These are phyloP conservation scores for Heliconius aoede DNA, from an alignment of 2,888 invertebrate genomes.

Conservation along the genomic window DNA sequence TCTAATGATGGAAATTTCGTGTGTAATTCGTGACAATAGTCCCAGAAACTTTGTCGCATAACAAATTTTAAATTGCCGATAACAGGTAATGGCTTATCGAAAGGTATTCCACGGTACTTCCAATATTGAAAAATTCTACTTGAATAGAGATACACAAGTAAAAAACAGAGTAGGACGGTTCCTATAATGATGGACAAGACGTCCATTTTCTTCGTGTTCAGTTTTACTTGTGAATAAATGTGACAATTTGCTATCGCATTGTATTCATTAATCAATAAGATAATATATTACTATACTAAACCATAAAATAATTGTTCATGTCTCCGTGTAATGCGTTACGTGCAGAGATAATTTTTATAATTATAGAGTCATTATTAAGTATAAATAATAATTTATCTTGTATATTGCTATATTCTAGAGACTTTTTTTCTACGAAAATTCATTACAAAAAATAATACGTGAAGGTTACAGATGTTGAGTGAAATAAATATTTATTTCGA, in stretches of 20 bases:
- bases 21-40: conserved; percentile 58
- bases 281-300: background rate
- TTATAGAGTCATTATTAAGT: too few relatives aligned
- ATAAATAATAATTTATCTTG: too few relatives aligned
- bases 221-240: background rate
- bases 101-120: conserved; percentile 64
- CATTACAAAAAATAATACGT: too few relatives aligned
- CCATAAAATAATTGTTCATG: background rate
- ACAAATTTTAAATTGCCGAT: conserved; percentile 65
- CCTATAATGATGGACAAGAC: conserved; percentile 19
- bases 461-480: too few relatives aligned
- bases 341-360: too few relatives aligned
- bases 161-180: conserved; percentile 46
- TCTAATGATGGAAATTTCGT: conserved; percentile 55
- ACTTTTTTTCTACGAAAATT: too few relatives aligned
- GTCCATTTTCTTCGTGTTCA: conserved; percentile 9
- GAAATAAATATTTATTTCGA: too few relatives aligned
- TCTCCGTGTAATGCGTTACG: background rate
- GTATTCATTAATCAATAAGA: background rate
- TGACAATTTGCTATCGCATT: background rate
- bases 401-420: too few relatives aligned
- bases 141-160: conserved; percentile 55
- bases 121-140: conserved; percentile 65
- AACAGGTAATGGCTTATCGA: conserved; percentile 60
- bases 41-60: conserved; percentile 64